These are phyloP conservation scores for Penaeus vannamei DNA, from an alignment of 1,140 invertebrate genomes.

Conservation along the genomic window DNA sequence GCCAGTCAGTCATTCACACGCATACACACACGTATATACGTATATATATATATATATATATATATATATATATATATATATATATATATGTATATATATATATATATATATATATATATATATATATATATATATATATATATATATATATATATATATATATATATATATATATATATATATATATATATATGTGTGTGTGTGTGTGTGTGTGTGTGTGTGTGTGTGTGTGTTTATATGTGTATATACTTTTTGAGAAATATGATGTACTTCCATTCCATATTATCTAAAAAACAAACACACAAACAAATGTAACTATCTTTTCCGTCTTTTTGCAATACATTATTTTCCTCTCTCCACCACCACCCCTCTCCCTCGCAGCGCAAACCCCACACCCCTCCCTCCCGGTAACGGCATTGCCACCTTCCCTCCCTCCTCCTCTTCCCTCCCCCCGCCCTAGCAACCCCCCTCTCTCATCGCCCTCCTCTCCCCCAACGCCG, in stretches of 20 bases:
- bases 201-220: neutral
- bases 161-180: conserved; percentile 10
- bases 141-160: neutral
- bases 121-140: neutral
- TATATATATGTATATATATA: conserved; percentile 19
- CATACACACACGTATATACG: conserved; percentile 24
- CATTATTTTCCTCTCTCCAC: neutral
- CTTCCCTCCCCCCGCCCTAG: no score
- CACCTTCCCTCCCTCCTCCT: no score
- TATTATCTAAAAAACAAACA: no score
- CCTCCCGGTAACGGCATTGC: no score
- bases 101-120: conserved; percentile 14
- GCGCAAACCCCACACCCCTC: no score
- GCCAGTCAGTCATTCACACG: neutral
- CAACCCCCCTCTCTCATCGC: no score
- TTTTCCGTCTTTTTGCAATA: neutral
- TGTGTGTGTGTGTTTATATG: neutral
- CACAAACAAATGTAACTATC: neutral
- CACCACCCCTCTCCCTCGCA: no score
- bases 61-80: conserved; percentile 11
- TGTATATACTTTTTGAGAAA: neutral
- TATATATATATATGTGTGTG: conserved; percentile 16
- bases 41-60: conserved; percentile 17
- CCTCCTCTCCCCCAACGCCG: no score
- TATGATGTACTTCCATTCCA: neutral